Evolutionary conservation across 2,113 vertebrate species (phyloP).

Genomic region (Albula goreensis): DNA sequence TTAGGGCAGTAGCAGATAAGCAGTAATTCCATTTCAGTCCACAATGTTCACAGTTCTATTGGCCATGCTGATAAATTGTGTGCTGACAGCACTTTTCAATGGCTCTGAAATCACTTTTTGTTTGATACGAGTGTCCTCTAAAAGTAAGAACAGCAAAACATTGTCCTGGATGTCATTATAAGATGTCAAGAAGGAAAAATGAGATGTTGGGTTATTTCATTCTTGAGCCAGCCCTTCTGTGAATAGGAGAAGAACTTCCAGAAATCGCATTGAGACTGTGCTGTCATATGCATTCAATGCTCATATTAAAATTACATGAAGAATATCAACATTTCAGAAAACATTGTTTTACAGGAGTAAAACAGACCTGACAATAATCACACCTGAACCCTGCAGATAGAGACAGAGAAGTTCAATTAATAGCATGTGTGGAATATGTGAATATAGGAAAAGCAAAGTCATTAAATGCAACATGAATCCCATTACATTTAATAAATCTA

Average conservation of each 20-base stretch:
- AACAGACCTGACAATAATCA: background rate
- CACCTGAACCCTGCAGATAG: background rate
- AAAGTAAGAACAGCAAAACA: background rate
- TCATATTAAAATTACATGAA: too few species aligned
- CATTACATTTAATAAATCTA: background rate
- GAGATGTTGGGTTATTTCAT: background rate
- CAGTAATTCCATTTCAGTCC: background rate
- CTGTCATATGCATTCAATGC: too few species aligned
- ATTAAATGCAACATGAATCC: background rate
- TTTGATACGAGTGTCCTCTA: slow-evolving; percentile 1
- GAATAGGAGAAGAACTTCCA: background rate
- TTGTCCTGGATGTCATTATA: background rate
- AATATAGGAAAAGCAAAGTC: background rate
- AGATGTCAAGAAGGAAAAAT: background rate
- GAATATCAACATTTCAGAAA: too few species aligned
- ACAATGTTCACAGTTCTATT: background rate
- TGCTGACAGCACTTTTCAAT: background rate
- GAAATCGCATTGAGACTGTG: too few species aligned
- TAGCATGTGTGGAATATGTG: background rate
- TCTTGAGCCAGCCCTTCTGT: background rate
- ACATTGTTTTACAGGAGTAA: too few species aligned
- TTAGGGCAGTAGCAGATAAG: background rate
- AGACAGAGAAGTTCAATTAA: background rate
- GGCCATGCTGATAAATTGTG: background rate
- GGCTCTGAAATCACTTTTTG: background rate